phyloP scores from a whole-genome alignment of 2,113 vertebrate genomes.

The Lycaon pictus region DNA sequence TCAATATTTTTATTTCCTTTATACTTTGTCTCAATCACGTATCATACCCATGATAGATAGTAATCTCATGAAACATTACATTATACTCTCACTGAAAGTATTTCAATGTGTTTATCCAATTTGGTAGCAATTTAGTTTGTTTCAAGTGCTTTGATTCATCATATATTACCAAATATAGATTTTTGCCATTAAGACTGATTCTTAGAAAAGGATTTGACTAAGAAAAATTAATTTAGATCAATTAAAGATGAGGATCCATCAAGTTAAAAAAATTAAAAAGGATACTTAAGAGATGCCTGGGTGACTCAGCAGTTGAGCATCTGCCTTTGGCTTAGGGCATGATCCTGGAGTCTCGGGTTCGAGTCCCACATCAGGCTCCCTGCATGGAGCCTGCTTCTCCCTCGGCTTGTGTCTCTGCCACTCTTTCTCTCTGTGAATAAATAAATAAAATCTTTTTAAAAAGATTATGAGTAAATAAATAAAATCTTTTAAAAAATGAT shows the following conservation, averaged over 20 bases:
- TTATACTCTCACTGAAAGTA: not conserved
- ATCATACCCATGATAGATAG: not conserved
- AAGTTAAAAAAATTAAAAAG: not conserved
- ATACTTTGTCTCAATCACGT: not conserved
- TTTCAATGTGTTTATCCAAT: not conserved
- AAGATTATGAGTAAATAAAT: no score
- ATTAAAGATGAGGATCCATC: not conserved
- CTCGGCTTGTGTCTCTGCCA: fast-evolving
- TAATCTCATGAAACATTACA: not conserved
- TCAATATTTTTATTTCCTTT: not conserved
- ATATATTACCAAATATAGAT: not conserved
- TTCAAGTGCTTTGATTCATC: not conserved
- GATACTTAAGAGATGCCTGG: no score
- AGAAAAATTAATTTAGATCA: not conserved
- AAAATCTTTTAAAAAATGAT: not conserved
- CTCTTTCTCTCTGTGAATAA: no score
- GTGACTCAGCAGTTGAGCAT: no score
- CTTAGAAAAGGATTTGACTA: not conserved
- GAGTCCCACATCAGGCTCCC: no score
- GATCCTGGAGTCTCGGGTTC: no score
- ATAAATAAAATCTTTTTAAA: no score
- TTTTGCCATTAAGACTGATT: not conserved
- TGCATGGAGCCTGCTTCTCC: no score
- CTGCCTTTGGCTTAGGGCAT: no score
- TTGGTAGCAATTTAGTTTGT: not conserved